These are phyloP conservation scores for Cancer borealis DNA, from an alignment of 2,888 invertebrate species.

Conservation along the genomic window DNA sequence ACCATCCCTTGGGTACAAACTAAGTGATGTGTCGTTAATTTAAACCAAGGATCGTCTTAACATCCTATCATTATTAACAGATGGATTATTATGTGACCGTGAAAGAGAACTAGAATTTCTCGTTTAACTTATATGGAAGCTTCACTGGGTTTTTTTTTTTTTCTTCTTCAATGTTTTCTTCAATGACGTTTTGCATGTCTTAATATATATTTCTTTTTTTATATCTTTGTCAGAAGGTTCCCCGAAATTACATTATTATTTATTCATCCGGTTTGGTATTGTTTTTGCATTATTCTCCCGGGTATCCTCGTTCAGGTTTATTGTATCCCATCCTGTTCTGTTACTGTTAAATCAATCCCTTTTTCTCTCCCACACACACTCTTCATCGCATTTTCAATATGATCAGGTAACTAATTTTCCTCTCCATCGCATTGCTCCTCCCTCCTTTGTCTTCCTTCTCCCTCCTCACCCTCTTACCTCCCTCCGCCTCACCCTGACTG, in stretches of 20 bases:
- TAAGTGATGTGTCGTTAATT: too few relatives aligned
- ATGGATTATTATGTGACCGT: too few relatives aligned
- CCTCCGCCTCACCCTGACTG: neutral
- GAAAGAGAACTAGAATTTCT: too few relatives aligned
- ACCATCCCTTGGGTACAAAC: too few relatives aligned
- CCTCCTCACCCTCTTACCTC: neutral
- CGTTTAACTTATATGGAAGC: too few relatives aligned
- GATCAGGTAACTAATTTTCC: neutral
- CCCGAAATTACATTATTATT: neutral
- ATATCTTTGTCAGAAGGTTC: neutral
- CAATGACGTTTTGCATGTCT: neutral
- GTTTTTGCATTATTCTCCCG: neutral
- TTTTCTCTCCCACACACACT: neutral
- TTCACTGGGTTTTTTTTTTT: too few relatives aligned
- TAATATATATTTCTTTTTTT: neutral
- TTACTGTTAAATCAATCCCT: neutral
- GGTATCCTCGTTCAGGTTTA: neutral
- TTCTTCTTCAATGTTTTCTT: neutral
- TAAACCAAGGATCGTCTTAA: too few relatives aligned
- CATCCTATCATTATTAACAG: too few relatives aligned
- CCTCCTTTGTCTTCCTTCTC: neutral
- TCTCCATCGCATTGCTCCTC: neutral
- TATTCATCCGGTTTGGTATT: neutral
- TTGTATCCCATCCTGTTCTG: neutral
- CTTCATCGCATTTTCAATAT: neutral